Evolutionary conservation across 2,888 invertebrate species (phyloP).

Genomic region (Acanthacorydalis orientalis): DNA sequence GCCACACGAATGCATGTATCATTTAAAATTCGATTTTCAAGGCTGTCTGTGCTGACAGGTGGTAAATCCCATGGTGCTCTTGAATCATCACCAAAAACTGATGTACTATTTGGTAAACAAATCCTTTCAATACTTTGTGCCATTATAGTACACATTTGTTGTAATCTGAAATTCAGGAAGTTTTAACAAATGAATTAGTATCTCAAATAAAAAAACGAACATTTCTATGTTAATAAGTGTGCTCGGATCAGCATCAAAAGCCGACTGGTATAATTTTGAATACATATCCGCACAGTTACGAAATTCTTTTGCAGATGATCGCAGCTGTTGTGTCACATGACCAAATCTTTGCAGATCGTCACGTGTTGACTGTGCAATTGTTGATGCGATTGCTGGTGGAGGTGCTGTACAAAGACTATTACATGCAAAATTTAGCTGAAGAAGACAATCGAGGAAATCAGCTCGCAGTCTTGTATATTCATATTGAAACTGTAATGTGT

Average conservation of each 20-base stretch:
- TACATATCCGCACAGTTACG: slow-evolving; percentile 55
- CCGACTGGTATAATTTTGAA: slow-evolving; percentile 61
- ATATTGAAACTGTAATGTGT: slow-evolving; percentile 51
- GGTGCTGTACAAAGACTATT: slow-evolving; percentile 73
- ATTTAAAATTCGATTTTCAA: slow-evolving; percentile 3
- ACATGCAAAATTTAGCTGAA: slow-evolving; percentile 51
- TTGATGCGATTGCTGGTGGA: slow-evolving; percentile 79
- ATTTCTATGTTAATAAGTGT: slow-evolving; percentile 58
- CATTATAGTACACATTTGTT: slow-evolving; percentile 62
- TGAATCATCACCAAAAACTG: slow-evolving; percentile 20
- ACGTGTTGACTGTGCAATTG: slow-evolving; percentile 58
- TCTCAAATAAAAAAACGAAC: slow-evolving; percentile 21
- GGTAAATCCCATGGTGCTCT: not conserved
- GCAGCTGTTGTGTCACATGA: slow-evolving; percentile 59
- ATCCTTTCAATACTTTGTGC: slow-evolving; percentile 60
- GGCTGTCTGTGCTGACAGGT: not conserved
- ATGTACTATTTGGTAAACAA: slow-evolving; percentile 29
- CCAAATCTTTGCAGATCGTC: slow-evolving; percentile 59
- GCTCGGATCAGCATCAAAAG: slow-evolving; percentile 71
- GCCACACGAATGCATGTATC: slow-evolving; percentile 14
- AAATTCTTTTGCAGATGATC: slow-evolving; percentile 58
- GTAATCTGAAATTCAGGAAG: slow-evolving; percentile 35
- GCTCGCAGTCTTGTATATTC: slow-evolving; percentile 63
- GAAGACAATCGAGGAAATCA: slow-evolving; percentile 49
- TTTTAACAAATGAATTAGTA: not conserved